Evolutionary conservation across 2,113 vertebrate species (phyloP).

Genomic region (Rhinoptilus africanus): DNA sequence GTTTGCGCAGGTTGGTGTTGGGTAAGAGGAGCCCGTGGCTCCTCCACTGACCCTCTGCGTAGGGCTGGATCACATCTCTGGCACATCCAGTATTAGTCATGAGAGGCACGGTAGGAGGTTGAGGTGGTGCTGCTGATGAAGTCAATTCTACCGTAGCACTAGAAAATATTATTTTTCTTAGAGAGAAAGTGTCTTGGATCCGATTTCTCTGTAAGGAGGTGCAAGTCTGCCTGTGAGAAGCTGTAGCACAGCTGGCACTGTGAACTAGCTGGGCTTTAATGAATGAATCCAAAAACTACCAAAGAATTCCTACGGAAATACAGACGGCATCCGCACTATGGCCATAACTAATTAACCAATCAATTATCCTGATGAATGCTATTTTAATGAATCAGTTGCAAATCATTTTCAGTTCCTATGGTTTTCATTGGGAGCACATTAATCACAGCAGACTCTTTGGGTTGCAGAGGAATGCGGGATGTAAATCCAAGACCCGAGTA

Average conservation of each 20-base stretch:
- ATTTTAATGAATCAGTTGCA: slow-evolving; percentile 74
- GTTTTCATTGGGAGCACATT: slow-evolving; percentile 71
- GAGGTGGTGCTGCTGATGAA: not conserved
- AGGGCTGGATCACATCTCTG: not conserved
- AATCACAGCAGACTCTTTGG: slow-evolving; percentile 62
- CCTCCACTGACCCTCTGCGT: rapidly evolving
- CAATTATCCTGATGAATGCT: slow-evolving; percentile 76
- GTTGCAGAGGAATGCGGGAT: slow-evolving; percentile 42
- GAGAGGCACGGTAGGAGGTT: not conserved
- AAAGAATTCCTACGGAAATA: slow-evolving; percentile 67
- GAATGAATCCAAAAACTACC: slow-evolving; percentile 51
- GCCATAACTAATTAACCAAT: slow-evolving; percentile 78
- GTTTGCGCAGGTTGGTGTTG: not conserved
- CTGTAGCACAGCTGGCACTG: not conserved
- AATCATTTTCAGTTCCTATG: slow-evolving; percentile 72
- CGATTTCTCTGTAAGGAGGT: not conserved
- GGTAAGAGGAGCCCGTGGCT: not conserved
- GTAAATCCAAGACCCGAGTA: slow-evolving; percentile 28
- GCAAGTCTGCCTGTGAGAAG: not conserved
- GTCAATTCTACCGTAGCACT: not conserved
- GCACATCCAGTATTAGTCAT: not conserved
- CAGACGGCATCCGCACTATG: slow-evolving; percentile 40
- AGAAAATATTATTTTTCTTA: not conserved
- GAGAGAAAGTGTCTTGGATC: not conserved
- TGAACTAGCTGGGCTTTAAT: slow-evolving; percentile 35